Evolutionary conservation across 64 coral and sea anemone species (phyloP).

Genomic region (Exaiptasia diaphana): DNA sequence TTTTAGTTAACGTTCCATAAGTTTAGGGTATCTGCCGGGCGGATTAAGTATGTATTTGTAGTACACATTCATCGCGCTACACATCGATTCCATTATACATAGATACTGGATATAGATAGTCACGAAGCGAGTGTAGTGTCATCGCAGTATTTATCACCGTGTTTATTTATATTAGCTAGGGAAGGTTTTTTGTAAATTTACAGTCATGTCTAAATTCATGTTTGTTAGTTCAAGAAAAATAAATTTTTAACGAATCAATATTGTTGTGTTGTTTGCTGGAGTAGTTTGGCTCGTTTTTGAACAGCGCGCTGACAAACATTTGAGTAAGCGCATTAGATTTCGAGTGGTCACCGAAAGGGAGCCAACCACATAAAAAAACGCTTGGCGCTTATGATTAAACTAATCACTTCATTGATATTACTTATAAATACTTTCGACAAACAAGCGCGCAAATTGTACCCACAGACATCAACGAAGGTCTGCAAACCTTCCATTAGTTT

Average conservation of each 20-base stretch:
- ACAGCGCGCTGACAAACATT: neutral
- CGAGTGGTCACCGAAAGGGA: slow-evolving; percentile 10
- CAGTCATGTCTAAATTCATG: slow-evolving; percentile 81
- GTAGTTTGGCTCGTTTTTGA: neutral
- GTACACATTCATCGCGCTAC: neutral
- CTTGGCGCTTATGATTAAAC: slow-evolving; percentile 49
- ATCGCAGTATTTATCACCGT: slow-evolving; percentile 89
- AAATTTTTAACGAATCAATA: slow-evolving; percentile 96
- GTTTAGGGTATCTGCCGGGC: slow-evolving; percentile 20
- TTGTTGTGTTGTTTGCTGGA: neutral
- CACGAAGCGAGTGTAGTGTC: slow-evolving; percentile 54
- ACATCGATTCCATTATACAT: slow-evolving; percentile 12
- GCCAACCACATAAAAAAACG: slow-evolving; percentile 47
- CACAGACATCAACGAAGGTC: no score
- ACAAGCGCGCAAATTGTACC: slow-evolving; percentile 8
- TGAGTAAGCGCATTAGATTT: slow-evolving; percentile 19
- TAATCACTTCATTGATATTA: slow-evolving; percentile 60
- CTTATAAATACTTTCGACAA: slow-evolving; percentile 30
- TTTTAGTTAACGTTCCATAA: slow-evolving; percentile 55
- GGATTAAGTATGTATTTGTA: neutral
- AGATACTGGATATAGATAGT: no score
- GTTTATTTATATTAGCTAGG: slow-evolving; percentile 95
- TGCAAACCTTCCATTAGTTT: no score
- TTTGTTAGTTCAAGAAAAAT: slow-evolving; percentile 97
- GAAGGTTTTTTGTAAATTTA: slow-evolving; percentile 98